These are phyloP conservation scores for Callionymus lyra DNA, from an alignment of 2,113 vertebrate genomes.

Conservation along the genomic window DNA sequence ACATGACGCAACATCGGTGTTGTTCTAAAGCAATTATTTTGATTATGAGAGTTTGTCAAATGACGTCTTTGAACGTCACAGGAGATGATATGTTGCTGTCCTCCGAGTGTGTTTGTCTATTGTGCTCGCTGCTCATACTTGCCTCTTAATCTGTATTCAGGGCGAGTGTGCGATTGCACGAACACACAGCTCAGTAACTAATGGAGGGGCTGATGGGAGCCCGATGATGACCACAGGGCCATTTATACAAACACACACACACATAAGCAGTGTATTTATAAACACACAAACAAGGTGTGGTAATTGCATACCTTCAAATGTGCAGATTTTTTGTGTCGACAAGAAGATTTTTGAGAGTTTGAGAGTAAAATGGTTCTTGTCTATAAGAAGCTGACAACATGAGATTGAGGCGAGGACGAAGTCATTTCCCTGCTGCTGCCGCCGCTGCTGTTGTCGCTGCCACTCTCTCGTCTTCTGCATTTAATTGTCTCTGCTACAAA, in stretches of 20 bases:
- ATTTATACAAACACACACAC: constrained; percentile 40
- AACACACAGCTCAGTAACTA: constrained; percentile 66
- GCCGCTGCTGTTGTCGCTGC: constrained; percentile 29
- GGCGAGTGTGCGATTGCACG: constrained; percentile 59
- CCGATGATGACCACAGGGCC: constrained; percentile 67
- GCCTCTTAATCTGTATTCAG: constrained; percentile 67
- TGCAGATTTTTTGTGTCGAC: constrained; percentile 17
- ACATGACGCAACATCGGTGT: constrained; percentile 31
- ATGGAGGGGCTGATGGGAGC: constrained; percentile 71
- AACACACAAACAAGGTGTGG: constrained; percentile 33
- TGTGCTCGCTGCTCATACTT: constrained; percentile 46
- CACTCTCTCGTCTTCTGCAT: constrained; percentile 31
- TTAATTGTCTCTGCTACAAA: constrained; percentile 58
- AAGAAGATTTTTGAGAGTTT: background rate
- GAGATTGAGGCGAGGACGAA: constrained; percentile 18
- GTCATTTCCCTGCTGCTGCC: constrained; percentile 12
- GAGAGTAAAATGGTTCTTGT: constrained; percentile 49
- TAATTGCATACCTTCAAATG: constrained; percentile 58
- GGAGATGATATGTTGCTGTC: constrained; percentile 44
- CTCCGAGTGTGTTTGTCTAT: constrained; percentile 48
- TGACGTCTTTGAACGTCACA: constrained; percentile 35
- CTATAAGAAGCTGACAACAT: constrained; percentile 59
- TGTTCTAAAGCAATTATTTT: constrained; percentile 42
- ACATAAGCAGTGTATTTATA: constrained; percentile 23
- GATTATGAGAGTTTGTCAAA: constrained; percentile 41